Percentiles rank a stretch among this genome's conserved stretches.
Conservation (phyloP, 2,797 vertebrate species). For the Galagoides demidoff region DNA sequence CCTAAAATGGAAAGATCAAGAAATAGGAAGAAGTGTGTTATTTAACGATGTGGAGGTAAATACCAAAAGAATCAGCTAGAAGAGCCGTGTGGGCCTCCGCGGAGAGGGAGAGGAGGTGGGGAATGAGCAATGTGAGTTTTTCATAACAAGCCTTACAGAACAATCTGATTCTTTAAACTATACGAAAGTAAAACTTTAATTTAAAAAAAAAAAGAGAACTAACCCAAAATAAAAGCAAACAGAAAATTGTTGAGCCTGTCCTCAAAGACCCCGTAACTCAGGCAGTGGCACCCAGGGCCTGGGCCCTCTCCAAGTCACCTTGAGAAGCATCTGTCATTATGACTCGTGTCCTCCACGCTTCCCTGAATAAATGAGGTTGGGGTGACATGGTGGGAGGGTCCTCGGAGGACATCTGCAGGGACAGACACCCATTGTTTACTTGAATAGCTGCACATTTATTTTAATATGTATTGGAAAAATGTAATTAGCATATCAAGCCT, state of each 20-base stretch:
- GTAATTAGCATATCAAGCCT: slow-evolving; percentile 1
- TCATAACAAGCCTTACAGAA: background rate
- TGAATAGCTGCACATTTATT: background rate
- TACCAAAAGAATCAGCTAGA: background rate
- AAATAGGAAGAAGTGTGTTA: slow-evolving; percentile 2
- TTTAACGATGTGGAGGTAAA: background rate
- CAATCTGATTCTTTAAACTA: slow-evolving; percentile 19
- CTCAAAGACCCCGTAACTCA: background rate
- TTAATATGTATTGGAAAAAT: slow-evolving; percentile 19
- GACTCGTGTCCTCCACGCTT: background rate
- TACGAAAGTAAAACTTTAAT: slow-evolving; percentile 7
- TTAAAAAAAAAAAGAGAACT: background rate
- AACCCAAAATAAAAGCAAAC: slow-evolving; percentile 2
- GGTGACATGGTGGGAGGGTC: background rate
- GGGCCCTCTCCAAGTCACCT: background rate
- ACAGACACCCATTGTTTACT: background rate
- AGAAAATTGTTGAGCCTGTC: background rate
- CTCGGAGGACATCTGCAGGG: background rate
- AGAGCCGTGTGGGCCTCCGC: background rate
- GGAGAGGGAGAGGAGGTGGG: background rate
- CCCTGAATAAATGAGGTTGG: background rate
- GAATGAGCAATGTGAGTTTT: background rate
- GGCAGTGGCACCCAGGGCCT: background rate
- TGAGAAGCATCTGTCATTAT: background rate
- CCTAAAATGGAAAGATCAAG: background rate